Percentiles rank a stretch among this genome's conserved stretches.
Conservation (phyloP, 2,113 vertebrate species). For the Eptatretus burgeri region DNA sequence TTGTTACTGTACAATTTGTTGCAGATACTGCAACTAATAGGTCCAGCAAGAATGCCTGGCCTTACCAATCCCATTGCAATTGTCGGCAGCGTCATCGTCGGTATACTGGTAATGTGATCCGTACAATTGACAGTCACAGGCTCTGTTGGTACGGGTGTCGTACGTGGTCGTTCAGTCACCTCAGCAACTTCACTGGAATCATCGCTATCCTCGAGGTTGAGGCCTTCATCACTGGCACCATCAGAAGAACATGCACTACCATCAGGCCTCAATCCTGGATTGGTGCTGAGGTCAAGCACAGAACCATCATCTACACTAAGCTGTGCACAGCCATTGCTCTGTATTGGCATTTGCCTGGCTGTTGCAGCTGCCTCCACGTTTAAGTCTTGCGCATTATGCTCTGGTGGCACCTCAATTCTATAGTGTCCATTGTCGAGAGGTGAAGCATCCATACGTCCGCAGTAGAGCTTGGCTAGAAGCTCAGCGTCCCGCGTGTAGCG, state of each 20-base stretch:
- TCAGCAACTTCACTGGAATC: conserved; percentile 56
- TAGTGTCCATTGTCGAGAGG: neutral
- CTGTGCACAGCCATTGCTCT: conserved; percentile 4
- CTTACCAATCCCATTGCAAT: conserved; percentile 35
- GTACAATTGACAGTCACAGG: too few species aligned
- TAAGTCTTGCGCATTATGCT: neutral
- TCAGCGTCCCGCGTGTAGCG: neutral
- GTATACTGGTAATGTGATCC: conserved; percentile 11
- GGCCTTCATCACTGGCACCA: conserved; percentile 76
- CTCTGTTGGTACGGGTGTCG: too few species aligned
- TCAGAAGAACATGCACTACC: conserved; percentile 89
- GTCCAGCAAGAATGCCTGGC: conserved; percentile 31
- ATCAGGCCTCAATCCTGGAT: conserved; percentile 75
- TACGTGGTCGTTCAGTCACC: neutral
- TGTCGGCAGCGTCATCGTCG: conserved; percentile 25
- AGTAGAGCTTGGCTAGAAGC: conserved; percentile 4
- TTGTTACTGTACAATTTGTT: conserved; percentile 99
- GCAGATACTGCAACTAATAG: conserved; percentile 91
- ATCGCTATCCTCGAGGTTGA: conserved; percentile 75
- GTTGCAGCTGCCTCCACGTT: too few species aligned
- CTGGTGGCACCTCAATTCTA: neutral
- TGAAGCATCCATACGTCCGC: neutral
- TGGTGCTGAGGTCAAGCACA: conserved; percentile 86
- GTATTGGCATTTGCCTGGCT: neutral
- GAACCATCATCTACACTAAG: conserved; percentile 60